Conservation (phyloP, 2,113 vertebrate species). For the Brienomyrus longianalis region DNA sequence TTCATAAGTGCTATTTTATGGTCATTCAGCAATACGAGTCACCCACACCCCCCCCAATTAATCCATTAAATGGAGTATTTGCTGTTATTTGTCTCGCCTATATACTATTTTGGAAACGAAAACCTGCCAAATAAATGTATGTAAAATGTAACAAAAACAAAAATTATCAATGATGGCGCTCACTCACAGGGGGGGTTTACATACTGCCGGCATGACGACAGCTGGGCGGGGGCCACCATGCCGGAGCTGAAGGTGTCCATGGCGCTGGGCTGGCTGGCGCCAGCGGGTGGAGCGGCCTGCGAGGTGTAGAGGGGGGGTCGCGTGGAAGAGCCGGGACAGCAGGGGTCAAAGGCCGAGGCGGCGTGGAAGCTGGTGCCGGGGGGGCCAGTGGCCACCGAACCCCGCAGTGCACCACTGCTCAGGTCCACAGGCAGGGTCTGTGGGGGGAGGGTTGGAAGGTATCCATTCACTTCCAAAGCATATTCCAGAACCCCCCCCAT, state of each 20-base stretch:
- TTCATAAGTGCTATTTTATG: neutral
- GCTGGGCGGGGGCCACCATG: constrained; percentile 78
- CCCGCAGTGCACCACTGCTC: constrained; percentile 80
- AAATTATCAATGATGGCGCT: too few relatives aligned
- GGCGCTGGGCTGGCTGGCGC: constrained; percentile 75
- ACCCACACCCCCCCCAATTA: neutral
- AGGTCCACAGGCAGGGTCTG: constrained; percentile 94
- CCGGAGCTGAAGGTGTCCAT: constrained; percentile 77
- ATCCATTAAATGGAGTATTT: neutral
- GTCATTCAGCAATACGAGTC: neutral
- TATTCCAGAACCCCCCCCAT: neutral
- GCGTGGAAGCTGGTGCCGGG: constrained; percentile 73
- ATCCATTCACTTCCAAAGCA: neutral
- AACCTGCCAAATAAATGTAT: neutral
- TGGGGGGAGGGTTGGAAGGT: constrained; percentile 37
- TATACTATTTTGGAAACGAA: neutral
- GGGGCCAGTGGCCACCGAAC: constrained; percentile 58
- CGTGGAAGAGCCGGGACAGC: constrained; percentile 87
- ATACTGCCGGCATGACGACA: constrained; percentile 89
- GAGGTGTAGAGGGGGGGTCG: constrained; percentile 77
- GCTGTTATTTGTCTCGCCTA: neutral
- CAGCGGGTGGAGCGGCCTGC: constrained; percentile 63
- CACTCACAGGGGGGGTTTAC: constrained; percentile 46
- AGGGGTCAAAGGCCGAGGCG: constrained; percentile 90
- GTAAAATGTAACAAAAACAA: neutral